Conservation (phyloP, 2,797 vertebrate genomes). For the Tokudaia tokunoshimensis region DNA sequence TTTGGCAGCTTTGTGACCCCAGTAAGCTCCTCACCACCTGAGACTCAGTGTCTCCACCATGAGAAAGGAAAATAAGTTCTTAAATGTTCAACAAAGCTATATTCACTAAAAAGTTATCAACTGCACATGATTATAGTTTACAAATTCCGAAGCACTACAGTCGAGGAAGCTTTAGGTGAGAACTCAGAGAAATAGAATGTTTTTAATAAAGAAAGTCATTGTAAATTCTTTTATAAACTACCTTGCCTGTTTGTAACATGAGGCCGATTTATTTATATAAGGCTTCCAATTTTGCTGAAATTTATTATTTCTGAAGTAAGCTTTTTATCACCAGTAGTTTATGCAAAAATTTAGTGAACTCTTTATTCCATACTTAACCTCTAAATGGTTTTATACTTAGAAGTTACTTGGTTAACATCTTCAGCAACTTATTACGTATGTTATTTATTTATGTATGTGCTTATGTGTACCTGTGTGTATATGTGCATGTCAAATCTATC, state of each 20-base stretch:
- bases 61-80: conserved; percentile 23
- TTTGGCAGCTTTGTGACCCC: background rate
- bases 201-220: conserved; percentile 23
- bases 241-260: background rate
- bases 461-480: background rate
- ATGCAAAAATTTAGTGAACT: background rate
- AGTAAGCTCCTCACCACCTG: background rate
- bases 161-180: background rate
- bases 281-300: conserved; percentile 40
- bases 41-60: conserved; percentile 32
- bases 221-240: background rate
- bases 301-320: background rate
- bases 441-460: background rate
- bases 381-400: conserved; percentile 22
- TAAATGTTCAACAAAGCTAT: background rate
- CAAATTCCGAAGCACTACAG: conserved; percentile 3
- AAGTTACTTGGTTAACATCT: background rate
- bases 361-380: background rate
- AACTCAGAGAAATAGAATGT: conserved; percentile 27
- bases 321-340: conserved; percentile 4
- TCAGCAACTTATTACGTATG: background rate
- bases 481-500: background rate
- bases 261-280: background rate
- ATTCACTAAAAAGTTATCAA: conserved; percentile 24
- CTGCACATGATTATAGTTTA: background rate